Evolutionary conservation across 2,113 vertebrate genomes (phyloP).

Genomic region (Ictalurus punctatus): DNA sequence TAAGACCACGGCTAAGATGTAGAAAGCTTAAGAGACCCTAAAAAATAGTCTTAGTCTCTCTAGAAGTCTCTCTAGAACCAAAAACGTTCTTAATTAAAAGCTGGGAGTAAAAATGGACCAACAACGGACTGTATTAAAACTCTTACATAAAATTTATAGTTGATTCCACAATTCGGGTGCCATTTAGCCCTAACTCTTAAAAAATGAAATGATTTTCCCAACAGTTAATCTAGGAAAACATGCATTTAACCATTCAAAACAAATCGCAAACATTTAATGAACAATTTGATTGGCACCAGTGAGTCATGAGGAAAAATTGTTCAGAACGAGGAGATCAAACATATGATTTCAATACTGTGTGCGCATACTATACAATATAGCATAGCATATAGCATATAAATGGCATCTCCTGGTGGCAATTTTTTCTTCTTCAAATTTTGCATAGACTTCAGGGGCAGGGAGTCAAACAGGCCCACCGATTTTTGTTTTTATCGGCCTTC

Average conservation of each 20-base stretch:
- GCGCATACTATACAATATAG: too few species aligned
- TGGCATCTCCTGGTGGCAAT: too few species aligned
- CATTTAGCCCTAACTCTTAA: background rate
- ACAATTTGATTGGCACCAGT: too few species aligned
- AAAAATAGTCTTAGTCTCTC: background rate
- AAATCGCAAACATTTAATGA: background rate
- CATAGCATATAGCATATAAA: too few species aligned
- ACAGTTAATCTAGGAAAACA: background rate
- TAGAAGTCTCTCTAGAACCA: background rate
- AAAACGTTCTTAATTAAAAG: background rate
- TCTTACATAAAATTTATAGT: background rate
- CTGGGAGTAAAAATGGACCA: background rate
- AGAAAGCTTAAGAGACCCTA: background rate
- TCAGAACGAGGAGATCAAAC: too few species aligned
- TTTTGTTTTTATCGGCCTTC: too few species aligned
- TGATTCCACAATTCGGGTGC: background rate
- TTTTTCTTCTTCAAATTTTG: too few species aligned
- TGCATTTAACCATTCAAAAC: background rate
- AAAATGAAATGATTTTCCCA: background rate
- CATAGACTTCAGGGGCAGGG: too few species aligned
- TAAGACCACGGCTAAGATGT: background rate
- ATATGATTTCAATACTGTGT: too few species aligned
- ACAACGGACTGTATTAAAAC: background rate
- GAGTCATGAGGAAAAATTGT: too few species aligned
- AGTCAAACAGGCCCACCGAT: too few species aligned